phyloP scores from a whole-genome alignment of 2,797 vertebrate genomes.

The Gambelia wislizenii region DNA sequence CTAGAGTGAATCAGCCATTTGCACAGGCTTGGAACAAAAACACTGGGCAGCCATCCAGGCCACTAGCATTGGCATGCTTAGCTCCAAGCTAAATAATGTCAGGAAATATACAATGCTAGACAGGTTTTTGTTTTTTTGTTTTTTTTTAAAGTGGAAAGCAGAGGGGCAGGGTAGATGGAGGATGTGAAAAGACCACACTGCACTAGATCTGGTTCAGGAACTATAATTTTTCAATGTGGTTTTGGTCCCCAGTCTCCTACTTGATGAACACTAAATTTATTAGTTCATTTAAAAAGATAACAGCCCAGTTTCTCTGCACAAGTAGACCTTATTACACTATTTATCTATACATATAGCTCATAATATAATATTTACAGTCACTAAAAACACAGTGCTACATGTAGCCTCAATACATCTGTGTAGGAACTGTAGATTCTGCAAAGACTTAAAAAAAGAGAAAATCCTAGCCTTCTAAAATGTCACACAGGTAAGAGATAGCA shows the following conservation, averaged over 20 bases:
- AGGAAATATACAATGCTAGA: conserved; percentile 22
- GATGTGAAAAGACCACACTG: conserved; percentile 21
- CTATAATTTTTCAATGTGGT: background rate
- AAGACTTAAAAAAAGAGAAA: background rate
- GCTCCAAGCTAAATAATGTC: conserved; percentile 27
- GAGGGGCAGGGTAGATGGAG: background rate
- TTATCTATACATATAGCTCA: no score
- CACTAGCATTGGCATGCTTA: background rate
- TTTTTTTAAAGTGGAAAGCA: no score
- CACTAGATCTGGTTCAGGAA: conserved; percentile 7
- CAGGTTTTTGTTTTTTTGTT: background rate
- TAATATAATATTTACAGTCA: background rate
- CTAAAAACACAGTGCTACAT: background rate
- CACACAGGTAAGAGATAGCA: background rate
- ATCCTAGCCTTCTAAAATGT: background rate
- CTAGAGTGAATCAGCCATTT: conserved; percentile 38
- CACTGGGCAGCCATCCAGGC: conserved; percentile 28
- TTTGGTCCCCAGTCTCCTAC: background rate
- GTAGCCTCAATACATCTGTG: background rate
- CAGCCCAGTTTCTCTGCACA: background rate
- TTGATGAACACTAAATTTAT: conserved; percentile 13
- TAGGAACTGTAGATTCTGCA: background rate
- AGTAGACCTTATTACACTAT: background rate
- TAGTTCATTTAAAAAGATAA: conserved; percentile 10
- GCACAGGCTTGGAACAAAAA: conserved; percentile 42